Conservation (phyloP, 2,888 invertebrate genomes). For the Ptychoptera albimana region DNA sequence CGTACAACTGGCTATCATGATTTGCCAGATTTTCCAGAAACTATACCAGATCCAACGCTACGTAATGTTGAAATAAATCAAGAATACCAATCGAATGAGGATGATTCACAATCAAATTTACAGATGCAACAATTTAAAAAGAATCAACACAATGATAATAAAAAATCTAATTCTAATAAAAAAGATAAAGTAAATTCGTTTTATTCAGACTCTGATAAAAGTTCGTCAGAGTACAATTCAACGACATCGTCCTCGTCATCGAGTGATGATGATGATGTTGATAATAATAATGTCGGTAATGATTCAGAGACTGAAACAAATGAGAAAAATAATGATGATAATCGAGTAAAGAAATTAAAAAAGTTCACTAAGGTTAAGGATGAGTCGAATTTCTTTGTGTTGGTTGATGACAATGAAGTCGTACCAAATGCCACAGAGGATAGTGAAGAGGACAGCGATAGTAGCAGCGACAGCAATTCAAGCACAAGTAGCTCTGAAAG, state of each 20-base stretch:
- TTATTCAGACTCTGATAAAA: conserved; percentile 34
- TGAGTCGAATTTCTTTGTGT: conserved; percentile 17
- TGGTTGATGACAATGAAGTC: conserved; percentile 13
- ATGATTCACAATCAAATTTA: not conserved
- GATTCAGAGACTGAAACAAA: conserved; percentile 17
- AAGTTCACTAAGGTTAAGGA: conserved; percentile 24
- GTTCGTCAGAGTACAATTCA: conserved; percentile 10
- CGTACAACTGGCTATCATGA: conserved; percentile 78
- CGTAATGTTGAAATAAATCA: conserved; percentile 50
- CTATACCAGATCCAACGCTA: conserved; percentile 55
- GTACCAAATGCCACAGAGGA: conserved; percentile 25
- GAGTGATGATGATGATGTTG: conserved; percentile 13
- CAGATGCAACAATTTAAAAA: conserved; percentile 3
- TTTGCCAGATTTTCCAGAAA: conserved; percentile 67
- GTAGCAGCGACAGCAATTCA: conserved; percentile 12
- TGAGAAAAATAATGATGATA: conserved; percentile 12
- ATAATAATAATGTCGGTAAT: conserved; percentile 18
- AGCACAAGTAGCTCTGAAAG: no score
- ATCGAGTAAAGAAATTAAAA: conserved; percentile 17
- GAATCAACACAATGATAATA: conserved; percentile 18
- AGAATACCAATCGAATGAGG: conserved; percentile 14
- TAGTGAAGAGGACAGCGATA: conserved; percentile 19
- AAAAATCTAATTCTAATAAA: conserved; percentile 12
- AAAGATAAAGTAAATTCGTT: conserved; percentile 41
- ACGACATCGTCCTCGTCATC: conserved; percentile 18